These are phyloP conservation scores for Drosophila sturtevanti DNA, from an alignment of 1,140 invertebrate species.

Conservation along the genomic window DNA sequence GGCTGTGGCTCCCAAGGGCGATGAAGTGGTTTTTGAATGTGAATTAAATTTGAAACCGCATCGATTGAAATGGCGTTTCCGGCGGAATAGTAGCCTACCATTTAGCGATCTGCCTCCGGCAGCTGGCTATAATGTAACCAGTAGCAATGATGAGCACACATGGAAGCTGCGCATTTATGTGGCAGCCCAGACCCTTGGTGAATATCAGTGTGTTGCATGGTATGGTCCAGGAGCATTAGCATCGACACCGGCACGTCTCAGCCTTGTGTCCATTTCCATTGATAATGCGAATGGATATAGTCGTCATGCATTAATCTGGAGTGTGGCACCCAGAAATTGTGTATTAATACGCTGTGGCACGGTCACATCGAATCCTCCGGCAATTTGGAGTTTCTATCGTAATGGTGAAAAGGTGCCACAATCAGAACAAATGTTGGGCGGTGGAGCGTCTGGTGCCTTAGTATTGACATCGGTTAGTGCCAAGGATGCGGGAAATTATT, in stretches of 20 bases:
- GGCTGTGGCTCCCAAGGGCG: constrained; percentile 88
- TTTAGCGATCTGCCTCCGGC: constrained; percentile 50
- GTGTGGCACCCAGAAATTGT: constrained; percentile 78
- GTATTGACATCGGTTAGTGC: constrained; percentile 84
- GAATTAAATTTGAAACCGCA: constrained; percentile 90
- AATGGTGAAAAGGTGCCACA: constrained; percentile 74
- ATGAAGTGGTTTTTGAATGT: constrained; percentile 91
- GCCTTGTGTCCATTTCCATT: constrained; percentile 86
- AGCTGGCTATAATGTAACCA: constrained; percentile 72
- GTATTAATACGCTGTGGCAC: constrained; percentile 73
- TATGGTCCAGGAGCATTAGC: constrained; percentile 90
- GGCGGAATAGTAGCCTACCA: constrained; percentile 23
- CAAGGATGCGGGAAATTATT: constrained; percentile 84
- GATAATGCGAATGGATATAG: constrained; percentile 48
- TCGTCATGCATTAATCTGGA: constrained; percentile 65
- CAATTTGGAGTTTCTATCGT: constrained; percentile 81
- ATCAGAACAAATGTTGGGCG: constrained; percentile 57
- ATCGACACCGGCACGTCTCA: constrained; percentile 89
- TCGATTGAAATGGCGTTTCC: constrained; percentile 89
- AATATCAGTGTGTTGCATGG: constrained; percentile 91
- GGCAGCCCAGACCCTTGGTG: constrained; percentile 85
- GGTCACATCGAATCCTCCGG: constrained; percentile 71
- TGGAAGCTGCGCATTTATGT: constrained; percentile 84
- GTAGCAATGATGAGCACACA: constrained; percentile 60
- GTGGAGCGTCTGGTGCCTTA: constrained; percentile 82